A percentile compares a stretch with the other conserved stretches of the same genome.
These are phyloP conservation scores for Drosophila recens DNA, from an alignment of 2,888 invertebrate species.

Conservation along the genomic window DNA sequence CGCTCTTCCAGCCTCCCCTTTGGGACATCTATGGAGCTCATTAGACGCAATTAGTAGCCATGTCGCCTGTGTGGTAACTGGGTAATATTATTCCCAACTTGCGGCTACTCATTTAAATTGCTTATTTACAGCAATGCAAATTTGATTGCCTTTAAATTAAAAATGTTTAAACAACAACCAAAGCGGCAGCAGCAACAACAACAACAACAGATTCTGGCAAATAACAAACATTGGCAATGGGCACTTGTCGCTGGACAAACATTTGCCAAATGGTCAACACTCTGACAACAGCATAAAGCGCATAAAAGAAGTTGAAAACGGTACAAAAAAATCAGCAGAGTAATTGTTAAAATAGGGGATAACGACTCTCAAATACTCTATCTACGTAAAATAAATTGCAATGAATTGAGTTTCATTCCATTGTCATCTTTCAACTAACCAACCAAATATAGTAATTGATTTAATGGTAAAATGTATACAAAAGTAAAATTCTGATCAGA, in stretches of 20 bases:
- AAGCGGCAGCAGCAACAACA: constrained; percentile 10
- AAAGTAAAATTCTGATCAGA: too few species aligned
- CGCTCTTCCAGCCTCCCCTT: background rate
- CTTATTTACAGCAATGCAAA: constrained; percentile 75
- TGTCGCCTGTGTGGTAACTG: constrained; percentile 36
- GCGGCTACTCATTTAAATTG: constrained; percentile 63
- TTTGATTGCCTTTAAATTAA: constrained; percentile 74
- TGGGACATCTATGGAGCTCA: constrained; percentile 39
- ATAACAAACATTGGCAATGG: constrained; percentile 69
- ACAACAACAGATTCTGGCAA: constrained; percentile 36
- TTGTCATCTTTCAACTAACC: too few species aligned
- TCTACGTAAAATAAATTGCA: background rate
- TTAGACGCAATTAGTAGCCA: constrained; percentile 71
- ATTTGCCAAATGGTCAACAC: constrained; percentile 68
- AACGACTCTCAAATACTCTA: constrained; percentile 11
- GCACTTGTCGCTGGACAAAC: constrained; percentile 69
- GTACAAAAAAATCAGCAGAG: background rate
- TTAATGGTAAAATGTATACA: too few species aligned
- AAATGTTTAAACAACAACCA: constrained; percentile 49
- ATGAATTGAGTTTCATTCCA: too few species aligned
- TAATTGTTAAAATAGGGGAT: background rate
- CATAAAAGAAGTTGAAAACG: constrained; percentile 14
- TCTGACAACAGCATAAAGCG: constrained; percentile 40
- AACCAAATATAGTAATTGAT: too few species aligned
- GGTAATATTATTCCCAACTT: constrained; percentile 47